phyloP scores from a whole-genome alignment of 37 sponge, comb jelly and placozoan genomes.

The Ephydatia muelleri region DNA sequence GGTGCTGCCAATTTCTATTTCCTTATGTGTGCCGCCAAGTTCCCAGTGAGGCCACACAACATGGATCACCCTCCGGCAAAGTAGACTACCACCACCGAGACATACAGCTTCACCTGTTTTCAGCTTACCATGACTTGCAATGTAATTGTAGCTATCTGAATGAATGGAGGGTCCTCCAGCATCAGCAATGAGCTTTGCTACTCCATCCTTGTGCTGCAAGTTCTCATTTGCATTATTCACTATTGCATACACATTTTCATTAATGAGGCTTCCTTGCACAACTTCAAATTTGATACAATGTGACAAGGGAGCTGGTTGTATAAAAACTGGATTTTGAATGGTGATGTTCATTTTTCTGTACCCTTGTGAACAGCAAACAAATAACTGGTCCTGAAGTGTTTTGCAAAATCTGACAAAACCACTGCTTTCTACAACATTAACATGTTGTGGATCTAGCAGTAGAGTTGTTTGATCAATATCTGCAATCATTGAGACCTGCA shows the following conservation, averaged over 20 bases:
- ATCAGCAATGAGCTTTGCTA: slow-evolving; percentile 71
- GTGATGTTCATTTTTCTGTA: not conserved
- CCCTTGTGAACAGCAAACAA: slow-evolving; percentile 14
- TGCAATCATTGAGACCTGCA: slow-evolving; percentile 9
- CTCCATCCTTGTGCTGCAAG: slow-evolving; percentile 69
- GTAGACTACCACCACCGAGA: slow-evolving; percentile 64
- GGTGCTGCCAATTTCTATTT: not conserved
- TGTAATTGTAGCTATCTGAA: slow-evolving; percentile 42
- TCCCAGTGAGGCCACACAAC: slow-evolving; percentile 74
- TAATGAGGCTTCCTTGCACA: slow-evolving; percentile 42
- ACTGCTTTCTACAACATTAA: slow-evolving; percentile 10
- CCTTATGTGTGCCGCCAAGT: slow-evolving; percentile 30
- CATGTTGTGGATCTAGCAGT: not conserved
- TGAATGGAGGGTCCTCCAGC: slow-evolving; percentile 76
- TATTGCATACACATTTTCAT: slow-evolving; percentile 67
- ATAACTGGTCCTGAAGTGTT: slow-evolving; percentile 27
- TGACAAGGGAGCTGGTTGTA: slow-evolving; percentile 3
- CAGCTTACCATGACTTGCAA: slow-evolving; percentile 36
- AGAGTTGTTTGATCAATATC: slow-evolving; percentile 17
- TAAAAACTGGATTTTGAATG: not conserved
- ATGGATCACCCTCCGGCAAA: slow-evolving; percentile 77
- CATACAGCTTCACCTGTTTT: slow-evolving; percentile 60
- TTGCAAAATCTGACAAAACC: slow-evolving; percentile 24
- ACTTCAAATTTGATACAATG: slow-evolving; percentile 37
- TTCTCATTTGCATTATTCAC: slow-evolving; percentile 88